Conservation (phyloP, 2,888 invertebrate species). For the Xestia c-nigrum region DNA sequence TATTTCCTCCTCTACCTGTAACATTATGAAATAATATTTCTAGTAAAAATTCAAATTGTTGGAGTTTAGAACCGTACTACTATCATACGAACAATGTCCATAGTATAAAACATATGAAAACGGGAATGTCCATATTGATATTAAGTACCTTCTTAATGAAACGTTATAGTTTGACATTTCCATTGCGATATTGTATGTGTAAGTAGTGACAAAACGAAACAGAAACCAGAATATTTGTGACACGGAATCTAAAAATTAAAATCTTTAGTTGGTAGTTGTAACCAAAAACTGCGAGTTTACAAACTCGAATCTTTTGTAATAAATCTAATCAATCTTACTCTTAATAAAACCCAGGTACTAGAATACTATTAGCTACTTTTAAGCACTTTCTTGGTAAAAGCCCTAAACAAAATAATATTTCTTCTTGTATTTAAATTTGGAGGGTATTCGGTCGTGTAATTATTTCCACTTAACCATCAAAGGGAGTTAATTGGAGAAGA, state of each 20-base stretch:
- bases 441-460: slow-evolving; percentile 6
- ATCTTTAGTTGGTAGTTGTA: neutral
- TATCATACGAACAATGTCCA: neutral
- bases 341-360: neutral
- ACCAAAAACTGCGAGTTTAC: neutral
- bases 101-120: too few species aligned
- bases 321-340: neutral
- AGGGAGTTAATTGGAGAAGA: neutral
- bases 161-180: too few species aligned
- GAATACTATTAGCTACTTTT: neutral
- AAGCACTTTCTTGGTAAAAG: neutral
- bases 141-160: too few species aligned
- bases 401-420: neutral
- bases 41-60: neutral
- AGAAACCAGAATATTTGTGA: neutral
- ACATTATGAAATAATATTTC: neutral
- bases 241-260: neutral
- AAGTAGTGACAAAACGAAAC: neutral
- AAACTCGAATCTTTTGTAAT: neutral
- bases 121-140: too few species aligned
- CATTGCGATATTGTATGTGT: too few species aligned
- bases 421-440: neutral
- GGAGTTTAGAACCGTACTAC: neutral
- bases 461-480: neutral
- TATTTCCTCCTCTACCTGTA: too few species aligned